Evolutionary conservation across 1,140 invertebrate genomes (phyloP).

Genomic region (Pogonomyrmex barbatus): DNA sequence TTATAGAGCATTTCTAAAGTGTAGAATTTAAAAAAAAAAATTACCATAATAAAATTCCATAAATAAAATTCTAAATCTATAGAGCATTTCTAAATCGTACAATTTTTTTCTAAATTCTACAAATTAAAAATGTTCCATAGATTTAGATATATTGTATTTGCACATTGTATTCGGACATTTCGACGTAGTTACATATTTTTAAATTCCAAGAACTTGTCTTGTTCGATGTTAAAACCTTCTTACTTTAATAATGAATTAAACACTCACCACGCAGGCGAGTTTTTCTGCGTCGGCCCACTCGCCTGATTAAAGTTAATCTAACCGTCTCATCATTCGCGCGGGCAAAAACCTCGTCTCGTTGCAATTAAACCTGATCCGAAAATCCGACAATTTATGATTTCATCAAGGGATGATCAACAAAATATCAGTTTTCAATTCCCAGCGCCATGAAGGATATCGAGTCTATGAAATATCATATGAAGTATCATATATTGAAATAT

Average conservation of each 20-base stretch:
- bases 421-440: neutral
- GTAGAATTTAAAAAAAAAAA: too few species aligned
- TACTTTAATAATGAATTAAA: constrained; percentile 12
- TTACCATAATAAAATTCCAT: too few species aligned
- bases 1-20: too few species aligned
- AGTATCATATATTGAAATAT: too few species aligned
- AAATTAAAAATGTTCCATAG: too few species aligned
- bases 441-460: neutral
- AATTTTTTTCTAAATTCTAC: too few species aligned
- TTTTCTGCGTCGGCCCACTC: neutral
- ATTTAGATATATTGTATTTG: neutral
- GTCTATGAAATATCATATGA: neutral
- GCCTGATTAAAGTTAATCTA: constrained; percentile 1
- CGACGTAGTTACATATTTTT: neutral
- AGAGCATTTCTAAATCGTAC: too few species aligned
- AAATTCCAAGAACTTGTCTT: neutral
- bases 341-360: neutral
- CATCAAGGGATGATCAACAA: neutral
- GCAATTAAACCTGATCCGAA: neutral
- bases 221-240: neutral
- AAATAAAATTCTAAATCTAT: too few species aligned
- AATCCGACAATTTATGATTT: neutral
- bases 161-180: neutral
- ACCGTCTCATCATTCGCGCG: neutral
- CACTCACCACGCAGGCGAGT: neutral